phyloP scores from a whole-genome alignment of 2,888 invertebrate genomes.

The Drosophila meridiana region DNA sequence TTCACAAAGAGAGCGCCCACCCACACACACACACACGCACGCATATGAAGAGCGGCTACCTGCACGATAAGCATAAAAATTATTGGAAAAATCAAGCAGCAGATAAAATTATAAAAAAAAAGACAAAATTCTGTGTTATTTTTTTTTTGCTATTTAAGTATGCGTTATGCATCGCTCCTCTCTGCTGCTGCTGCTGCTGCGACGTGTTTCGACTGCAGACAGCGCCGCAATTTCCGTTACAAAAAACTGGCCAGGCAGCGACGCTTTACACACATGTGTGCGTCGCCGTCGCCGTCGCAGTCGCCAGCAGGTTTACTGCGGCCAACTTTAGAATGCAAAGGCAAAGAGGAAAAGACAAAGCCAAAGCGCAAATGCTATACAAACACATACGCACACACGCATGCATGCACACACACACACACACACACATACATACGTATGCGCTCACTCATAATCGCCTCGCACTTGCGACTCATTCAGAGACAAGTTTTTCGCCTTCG shows the following conservation, averaged over 20 bases:
- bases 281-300: slow-evolving; percentile 11
- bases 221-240: slow-evolving; percentile 71
- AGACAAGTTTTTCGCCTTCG: slow-evolving; percentile 38
- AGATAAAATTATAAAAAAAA: slow-evolving; percentile 24
- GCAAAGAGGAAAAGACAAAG: slow-evolving; percentile 40
- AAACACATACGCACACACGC: slow-evolving; percentile 18
- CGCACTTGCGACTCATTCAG: slow-evolving; percentile 37
- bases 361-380: slow-evolving; percentile 46
- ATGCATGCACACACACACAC: slow-evolving; percentile 11
- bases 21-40: slow-evolving; percentile 17
- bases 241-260: slow-evolving; percentile 70
- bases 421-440: slow-evolving; percentile 11
- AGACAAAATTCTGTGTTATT: background rate
- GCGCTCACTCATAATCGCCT: slow-evolving; percentile 27
- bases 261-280: slow-evolving; percentile 34
- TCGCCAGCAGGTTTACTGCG: slow-evolving; percentile 54
- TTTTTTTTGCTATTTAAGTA: slow-evolving; percentile 49
- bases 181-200: slow-evolving; percentile 1
- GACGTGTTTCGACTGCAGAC: slow-evolving; percentile 67
- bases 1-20: slow-evolving; percentile 14
- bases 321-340: slow-evolving; percentile 62
- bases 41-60: slow-evolving; percentile 17
- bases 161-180: slow-evolving; percentile 29
- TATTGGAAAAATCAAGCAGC: slow-evolving; percentile 49
- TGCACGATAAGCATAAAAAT: slow-evolving; percentile 38